Conservation (phyloP, 2,888 invertebrate species). For the Lamellibrachia columna region DNA sequence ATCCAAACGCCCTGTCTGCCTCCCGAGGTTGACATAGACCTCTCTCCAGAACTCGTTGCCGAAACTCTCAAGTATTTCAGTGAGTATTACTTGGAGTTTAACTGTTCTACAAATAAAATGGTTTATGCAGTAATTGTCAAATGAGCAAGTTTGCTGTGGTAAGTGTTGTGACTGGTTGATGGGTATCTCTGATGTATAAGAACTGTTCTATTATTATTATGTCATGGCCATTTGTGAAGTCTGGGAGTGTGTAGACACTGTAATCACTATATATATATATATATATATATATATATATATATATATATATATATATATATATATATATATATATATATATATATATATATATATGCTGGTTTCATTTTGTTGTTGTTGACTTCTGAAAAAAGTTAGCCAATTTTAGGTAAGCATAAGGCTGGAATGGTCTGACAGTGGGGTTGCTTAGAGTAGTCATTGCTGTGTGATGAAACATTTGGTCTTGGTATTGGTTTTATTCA, state of each 20-base stretch:
- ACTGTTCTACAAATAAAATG: background rate
- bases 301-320: too few species aligned
- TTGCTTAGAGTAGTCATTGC: background rate
- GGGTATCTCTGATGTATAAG: too few species aligned
- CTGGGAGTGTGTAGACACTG: too few species aligned
- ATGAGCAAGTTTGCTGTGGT: too few species aligned
- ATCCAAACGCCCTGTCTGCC: slow-evolving; percentile 88
- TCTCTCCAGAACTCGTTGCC: slow-evolving; percentile 93
- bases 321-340: too few species aligned
- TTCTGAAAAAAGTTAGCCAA: background rate
- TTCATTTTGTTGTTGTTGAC: background rate
- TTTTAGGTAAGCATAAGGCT: background rate
- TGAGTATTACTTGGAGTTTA: slow-evolving; percentile 72
- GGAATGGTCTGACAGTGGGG: background rate
- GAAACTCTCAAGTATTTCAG: slow-evolving; percentile 97
- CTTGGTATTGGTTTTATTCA: background rate
- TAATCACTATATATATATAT: too few species aligned
- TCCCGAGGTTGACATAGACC: slow-evolving; percentile 71
- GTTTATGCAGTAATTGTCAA: too few species aligned
- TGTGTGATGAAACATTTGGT: background rate
- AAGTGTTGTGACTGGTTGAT: too few species aligned
- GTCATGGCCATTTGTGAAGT: too few species aligned
- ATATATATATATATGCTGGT: background rate
- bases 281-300: too few species aligned
- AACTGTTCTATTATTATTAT: too few species aligned